phyloP scores from a whole-genome alignment of 1,140 invertebrate species.

The Phenacoccus solenopsis region DNA sequence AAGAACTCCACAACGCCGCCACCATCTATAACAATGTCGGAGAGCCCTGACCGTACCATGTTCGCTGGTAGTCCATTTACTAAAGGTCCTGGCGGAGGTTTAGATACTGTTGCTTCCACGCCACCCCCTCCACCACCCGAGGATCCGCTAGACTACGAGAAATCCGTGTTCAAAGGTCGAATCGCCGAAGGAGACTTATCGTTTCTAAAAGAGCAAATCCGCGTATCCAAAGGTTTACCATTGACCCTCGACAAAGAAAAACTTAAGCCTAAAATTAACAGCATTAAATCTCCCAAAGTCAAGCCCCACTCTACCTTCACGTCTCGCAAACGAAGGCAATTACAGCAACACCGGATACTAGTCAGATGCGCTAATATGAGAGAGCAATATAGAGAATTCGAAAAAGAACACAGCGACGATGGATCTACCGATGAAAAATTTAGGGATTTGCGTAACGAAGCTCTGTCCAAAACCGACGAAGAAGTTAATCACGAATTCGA shows the following conservation, averaged over 20 bases:
- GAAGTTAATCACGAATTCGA: not conserved
- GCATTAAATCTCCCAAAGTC: not conserved
- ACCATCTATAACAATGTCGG: not conserved
- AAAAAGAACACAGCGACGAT: not conserved
- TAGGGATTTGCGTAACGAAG: not conserved
- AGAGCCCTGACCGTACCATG: not conserved
- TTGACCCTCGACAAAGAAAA: not conserved
- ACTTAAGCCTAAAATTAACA: not conserved
- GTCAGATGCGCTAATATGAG: not conserved
- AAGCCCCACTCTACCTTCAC: not conserved
- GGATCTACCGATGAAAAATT: not conserved
- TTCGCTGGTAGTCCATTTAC: not conserved
- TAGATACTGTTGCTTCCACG: not conserved
- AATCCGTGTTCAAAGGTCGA: not conserved
- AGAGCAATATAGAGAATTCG: not conserved
- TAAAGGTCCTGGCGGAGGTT: not conserved
- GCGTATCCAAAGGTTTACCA: not conserved
- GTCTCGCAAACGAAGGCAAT: not conserved
- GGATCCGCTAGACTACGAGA: not conserved
- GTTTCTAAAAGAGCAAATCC: not conserved
- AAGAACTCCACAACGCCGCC: not conserved
- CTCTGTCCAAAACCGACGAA: not conserved
- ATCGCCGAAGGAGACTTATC: not conserved
- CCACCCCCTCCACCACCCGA: not conserved
- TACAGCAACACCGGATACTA: not conserved